Evolutionary conservation across 2,113 vertebrate genomes (phyloP).

Genomic region (Catharus bicknelli): DNA sequence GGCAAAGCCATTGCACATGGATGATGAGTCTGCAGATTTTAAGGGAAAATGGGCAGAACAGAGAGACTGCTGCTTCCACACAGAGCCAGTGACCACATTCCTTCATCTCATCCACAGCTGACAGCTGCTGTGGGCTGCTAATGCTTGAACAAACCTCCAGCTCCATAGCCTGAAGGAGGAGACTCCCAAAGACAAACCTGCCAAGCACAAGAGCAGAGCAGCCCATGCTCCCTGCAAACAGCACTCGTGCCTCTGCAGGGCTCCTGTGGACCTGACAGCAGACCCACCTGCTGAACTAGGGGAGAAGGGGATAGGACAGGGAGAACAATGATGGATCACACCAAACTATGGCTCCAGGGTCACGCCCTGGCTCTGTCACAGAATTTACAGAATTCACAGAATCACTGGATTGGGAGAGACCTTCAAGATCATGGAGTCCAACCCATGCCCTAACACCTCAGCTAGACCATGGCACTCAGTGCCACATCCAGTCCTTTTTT

Average conservation of each 20-base stretch:
- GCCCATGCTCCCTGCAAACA: neutral
- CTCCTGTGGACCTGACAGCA: neutral
- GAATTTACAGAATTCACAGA: too few relatives aligned
- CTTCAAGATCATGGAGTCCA: too few relatives aligned
- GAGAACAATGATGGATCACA: fast-evolving
- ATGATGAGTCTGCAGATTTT: neutral
- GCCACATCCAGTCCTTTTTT: too few relatives aligned
- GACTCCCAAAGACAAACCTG: neutral
- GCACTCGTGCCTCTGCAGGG: too few relatives aligned
- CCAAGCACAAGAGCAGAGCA: neutral
- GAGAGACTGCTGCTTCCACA: neutral
- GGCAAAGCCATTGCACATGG: neutral
- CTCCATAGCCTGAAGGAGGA: neutral
- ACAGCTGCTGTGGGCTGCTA: neutral
- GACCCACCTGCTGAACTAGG: too few relatives aligned
- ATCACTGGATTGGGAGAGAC: too few relatives aligned
- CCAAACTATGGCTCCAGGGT: fast-evolving
- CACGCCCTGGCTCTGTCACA: neutral
- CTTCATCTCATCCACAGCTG: neutral
- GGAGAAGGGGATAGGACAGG: neutral
- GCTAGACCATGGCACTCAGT: too few relatives aligned
- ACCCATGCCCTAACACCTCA: too few relatives aligned
- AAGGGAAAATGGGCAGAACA: neutral
- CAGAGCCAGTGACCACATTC: neutral
- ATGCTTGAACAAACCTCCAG: neutral